phyloP scores from a whole-genome alignment of 2,888 invertebrate species.

The Gnatocerus cornutus region DNA sequence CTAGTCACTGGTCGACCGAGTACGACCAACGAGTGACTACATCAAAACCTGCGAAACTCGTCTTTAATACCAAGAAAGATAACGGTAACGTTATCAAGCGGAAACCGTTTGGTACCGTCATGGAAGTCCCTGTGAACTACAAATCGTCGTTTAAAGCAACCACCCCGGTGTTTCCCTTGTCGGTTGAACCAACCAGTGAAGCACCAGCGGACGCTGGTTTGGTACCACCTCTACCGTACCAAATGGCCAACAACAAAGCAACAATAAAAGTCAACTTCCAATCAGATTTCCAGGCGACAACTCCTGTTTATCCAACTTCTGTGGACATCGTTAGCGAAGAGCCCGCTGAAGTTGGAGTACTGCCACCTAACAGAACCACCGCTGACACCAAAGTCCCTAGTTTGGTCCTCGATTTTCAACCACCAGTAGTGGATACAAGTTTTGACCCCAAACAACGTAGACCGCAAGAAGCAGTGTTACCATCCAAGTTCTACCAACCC shows the following conservation, averaged over 20 bases:
- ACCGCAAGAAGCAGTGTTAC: slow-evolving; percentile 36
- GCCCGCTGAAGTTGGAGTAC: slow-evolving; percentile 32
- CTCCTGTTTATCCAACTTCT: slow-evolving; percentile 61
- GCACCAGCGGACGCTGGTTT: slow-evolving; percentile 38
- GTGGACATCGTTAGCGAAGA: slow-evolving; percentile 59
- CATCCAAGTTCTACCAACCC: slow-evolving; percentile 60
- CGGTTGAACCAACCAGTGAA: slow-evolving; percentile 40
- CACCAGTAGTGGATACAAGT: slow-evolving; percentile 43
- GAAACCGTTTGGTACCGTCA: slow-evolving; percentile 18
- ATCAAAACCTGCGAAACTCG: slow-evolving; percentile 22
- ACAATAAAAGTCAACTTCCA: slow-evolving; percentile 54
- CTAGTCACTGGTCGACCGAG: slow-evolving; percentile 75
- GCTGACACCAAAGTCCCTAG: slow-evolving; percentile 29
- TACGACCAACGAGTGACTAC: slow-evolving; percentile 54
- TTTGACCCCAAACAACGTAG: slow-evolving; percentile 17
- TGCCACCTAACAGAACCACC: slow-evolving; percentile 25
- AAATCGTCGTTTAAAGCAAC: slow-evolving; percentile 57
- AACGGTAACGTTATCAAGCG: slow-evolving; percentile 12
- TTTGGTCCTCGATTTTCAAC: slow-evolving; percentile 42
- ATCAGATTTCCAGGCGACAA: slow-evolving; percentile 60
- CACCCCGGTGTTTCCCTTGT: slow-evolving; percentile 58
- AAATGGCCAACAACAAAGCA: background rate
- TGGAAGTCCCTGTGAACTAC: slow-evolving; percentile 52
- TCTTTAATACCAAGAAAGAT: slow-evolving; percentile 22
- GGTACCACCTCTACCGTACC: slow-evolving; percentile 41